Percentiles rank a stretch among this genome's conserved stretches.
Conservation (phyloP, 1,140 invertebrate genomes). For the Cheumatopsyche charites region DNA sequence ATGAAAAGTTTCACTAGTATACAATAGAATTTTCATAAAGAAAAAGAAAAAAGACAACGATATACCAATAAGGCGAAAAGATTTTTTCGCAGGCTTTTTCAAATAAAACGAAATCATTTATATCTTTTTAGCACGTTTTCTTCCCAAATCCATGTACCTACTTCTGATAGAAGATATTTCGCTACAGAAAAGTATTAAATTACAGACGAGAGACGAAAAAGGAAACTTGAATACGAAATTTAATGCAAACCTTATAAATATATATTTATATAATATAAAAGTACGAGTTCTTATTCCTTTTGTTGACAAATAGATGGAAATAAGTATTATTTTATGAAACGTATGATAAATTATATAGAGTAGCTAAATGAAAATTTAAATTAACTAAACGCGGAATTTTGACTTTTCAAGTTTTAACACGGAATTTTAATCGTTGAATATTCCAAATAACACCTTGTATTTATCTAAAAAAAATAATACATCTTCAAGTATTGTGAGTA, state of each 20-base stretch:
- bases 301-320: too few relatives aligned
- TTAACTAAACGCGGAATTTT: too few relatives aligned
- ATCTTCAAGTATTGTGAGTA: constrained; percentile 20
- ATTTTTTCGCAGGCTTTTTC: neutral
- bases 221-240: constrained; percentile 28
- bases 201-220: constrained; percentile 1
- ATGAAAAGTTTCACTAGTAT: neutral
- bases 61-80: neutral
- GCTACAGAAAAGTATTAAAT: constrained; percentile 21
- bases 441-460: constrained; percentile 12
- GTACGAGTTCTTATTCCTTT: neutral
- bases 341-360: too few relatives aligned
- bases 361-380: too few relatives aligned
- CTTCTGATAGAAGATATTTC: neutral
- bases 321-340: too few relatives aligned
- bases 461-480: constrained; percentile 3
- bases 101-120: constrained; percentile 17
- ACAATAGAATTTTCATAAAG: constrained; percentile 1
- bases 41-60: neutral
- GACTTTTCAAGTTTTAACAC: too few relatives aligned
- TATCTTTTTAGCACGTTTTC: neutral
- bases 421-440: too few relatives aligned
- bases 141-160: neutral
- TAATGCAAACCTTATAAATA: constrained; percentile 11
- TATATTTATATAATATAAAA: neutral